Evolutionary conservation across 2,113 vertebrate genomes (phyloP).

Genomic region (Hiodon tergisus): DNA sequence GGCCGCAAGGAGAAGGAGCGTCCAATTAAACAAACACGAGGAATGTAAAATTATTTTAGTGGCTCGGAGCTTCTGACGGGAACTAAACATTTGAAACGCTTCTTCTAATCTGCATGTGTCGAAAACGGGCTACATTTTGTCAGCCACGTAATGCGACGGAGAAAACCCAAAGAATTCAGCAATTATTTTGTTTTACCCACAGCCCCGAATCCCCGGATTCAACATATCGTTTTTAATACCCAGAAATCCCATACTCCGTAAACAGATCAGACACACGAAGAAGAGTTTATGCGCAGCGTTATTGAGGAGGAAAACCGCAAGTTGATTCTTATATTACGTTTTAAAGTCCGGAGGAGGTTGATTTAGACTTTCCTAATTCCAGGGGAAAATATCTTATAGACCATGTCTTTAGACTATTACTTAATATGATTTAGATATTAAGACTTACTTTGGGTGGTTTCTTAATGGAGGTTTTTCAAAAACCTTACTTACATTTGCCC

Average conservation of each 20-base stretch:
- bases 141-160: conserved; percentile 36
- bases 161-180: not conserved
- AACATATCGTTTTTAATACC: conserved; percentile 8
- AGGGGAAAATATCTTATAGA: no score
- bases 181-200: no score
- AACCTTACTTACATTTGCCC: no score
- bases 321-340: no score
- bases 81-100: conserved; percentile 37
- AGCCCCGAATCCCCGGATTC: not conserved
- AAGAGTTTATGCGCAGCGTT: no score
- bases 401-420: no score
- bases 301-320: no score
- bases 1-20: conserved; percentile 33
- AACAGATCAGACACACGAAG: not conserved
- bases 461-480: no score
- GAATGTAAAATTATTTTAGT: conserved; percentile 29
- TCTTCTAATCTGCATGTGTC: not conserved
- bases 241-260: conserved; percentile 22
- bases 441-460: no score
- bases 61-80: conserved; percentile 14
- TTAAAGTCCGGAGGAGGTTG: no score
- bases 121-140: conserved; percentile 34
- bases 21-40: conserved; percentile 53
- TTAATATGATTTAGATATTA: no score
- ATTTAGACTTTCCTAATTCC: no score